Conservation (phyloP, 1,140 invertebrate genomes). For the Odontomachus brunneus region DNA sequence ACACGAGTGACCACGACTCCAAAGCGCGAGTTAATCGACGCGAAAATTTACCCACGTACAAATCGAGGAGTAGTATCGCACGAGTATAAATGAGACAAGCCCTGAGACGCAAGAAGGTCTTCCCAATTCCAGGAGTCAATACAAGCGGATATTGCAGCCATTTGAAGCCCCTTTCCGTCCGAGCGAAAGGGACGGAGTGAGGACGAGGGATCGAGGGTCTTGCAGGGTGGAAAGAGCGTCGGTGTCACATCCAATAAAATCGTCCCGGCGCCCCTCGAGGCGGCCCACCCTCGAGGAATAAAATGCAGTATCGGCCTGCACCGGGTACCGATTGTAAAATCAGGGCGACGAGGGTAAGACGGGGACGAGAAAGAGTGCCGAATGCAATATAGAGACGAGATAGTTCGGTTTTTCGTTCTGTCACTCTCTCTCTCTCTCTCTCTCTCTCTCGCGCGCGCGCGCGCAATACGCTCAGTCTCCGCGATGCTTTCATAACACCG, state of each 20-base stretch:
- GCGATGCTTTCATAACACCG: conserved; percentile 61
- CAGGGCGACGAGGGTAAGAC: conserved; percentile 56
- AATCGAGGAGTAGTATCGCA: background rate
- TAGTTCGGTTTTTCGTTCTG: conserved; percentile 41
- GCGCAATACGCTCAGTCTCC: conserved; percentile 61
- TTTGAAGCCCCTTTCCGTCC: conserved; percentile 77
- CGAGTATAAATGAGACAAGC: conserved; percentile 60
- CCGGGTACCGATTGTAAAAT: conserved; percentile 73
- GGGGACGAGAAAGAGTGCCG: conserved; percentile 21
- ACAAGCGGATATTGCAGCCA: conserved; percentile 82
- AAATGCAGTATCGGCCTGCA: conserved; percentile 77
- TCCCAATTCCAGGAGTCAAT: conserved; percentile 82
- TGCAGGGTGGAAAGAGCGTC: conserved; percentile 66
- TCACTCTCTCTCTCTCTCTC: conserved; percentile 24
- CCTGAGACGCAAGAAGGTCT: conserved; percentile 74
- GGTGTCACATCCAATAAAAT: conserved; percentile 81
- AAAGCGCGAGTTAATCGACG: conserved; percentile 62
- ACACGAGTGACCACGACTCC: background rate
- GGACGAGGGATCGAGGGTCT: conserved; percentile 66
- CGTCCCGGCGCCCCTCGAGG: conserved; percentile 67
- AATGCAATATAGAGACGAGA: conserved; percentile 70
- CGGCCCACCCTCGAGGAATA: conserved; percentile 70
- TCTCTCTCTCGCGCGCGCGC: conserved; percentile 30
- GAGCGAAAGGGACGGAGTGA: conserved; percentile 57
- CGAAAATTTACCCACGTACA: conserved; percentile 51